A percentile compares a stretch with the other conserved stretches of the same genome.
phyloP scores from a whole-genome alignment of 2,113 vertebrate species.

The Engystomops pustulosus region DNA sequence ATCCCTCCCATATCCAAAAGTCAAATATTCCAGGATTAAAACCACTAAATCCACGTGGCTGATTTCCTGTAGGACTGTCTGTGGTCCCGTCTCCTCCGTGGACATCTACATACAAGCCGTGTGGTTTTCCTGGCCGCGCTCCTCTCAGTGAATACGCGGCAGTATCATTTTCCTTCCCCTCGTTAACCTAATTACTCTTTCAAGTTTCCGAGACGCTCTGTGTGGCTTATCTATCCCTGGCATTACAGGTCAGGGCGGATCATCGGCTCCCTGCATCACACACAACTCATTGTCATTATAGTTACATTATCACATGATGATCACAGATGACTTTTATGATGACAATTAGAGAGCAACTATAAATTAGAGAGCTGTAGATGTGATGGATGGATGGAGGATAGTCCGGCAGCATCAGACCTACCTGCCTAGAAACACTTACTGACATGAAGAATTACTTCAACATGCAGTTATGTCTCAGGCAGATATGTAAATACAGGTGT shows the following conservation, averaged over 20 bases:
- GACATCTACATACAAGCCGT: slow-evolving; percentile 71
- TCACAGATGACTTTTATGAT: not conserved
- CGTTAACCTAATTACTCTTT: slow-evolving; percentile 76
- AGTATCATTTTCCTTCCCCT: slow-evolving; percentile 78
- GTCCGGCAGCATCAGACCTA: too few species aligned
- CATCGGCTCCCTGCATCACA: not conserved
- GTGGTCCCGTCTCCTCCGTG: slow-evolving; percentile 69
- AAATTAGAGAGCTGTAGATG: not conserved
- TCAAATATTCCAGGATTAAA: too few species aligned
- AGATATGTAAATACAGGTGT: too few species aligned
- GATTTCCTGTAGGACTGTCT: slow-evolving; percentile 69
- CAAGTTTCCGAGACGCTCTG: slow-evolving; percentile 76
- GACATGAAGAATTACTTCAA: too few species aligned
- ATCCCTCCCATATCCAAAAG: too few species aligned
- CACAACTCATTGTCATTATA: not conserved
- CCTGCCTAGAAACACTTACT: too few species aligned
- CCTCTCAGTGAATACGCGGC: slow-evolving; percentile 71
- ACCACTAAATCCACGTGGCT: too few species aligned
- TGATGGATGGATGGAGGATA: too few species aligned
- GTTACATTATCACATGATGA: not conserved
- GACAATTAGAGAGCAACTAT: not conserved
- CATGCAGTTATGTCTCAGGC: too few species aligned
- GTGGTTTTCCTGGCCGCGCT: slow-evolving; percentile 73
- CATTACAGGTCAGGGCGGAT: slow-evolving; percentile 64
- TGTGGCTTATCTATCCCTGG: slow-evolving; percentile 76